Percentiles rank a stretch among this genome's conserved stretches.
phyloP scores from a whole-genome alignment of 1,140 invertebrate species.

The Ips typographus region DNA sequence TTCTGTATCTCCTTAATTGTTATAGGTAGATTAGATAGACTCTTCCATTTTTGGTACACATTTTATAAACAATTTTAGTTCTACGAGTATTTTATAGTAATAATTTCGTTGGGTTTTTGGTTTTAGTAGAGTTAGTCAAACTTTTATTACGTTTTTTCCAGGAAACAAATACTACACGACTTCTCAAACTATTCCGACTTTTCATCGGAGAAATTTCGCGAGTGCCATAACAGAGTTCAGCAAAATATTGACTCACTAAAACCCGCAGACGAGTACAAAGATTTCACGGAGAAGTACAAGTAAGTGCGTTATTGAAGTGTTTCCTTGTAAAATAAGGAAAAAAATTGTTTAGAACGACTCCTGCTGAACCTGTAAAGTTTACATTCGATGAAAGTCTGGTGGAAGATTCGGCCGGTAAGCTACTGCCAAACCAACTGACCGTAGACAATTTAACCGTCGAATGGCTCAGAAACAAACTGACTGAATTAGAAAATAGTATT shows the following conservation, averaged over 20 bases:
- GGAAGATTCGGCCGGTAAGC: constrained; percentile 78
- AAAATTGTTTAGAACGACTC: constrained; percentile 63
- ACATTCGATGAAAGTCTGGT: constrained; percentile 82
- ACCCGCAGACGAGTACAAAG: constrained; percentile 78
- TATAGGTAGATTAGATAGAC: too few species aligned
- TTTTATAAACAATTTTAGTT: too few species aligned
- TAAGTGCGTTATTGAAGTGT: constrained; percentile 51
- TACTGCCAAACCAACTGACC: constrained; percentile 79
- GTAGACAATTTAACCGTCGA: constrained; percentile 90
- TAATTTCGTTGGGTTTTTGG: too few species aligned
- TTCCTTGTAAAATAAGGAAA: not conserved
- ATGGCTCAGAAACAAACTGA: constrained; percentile 75
- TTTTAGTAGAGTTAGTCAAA: not conserved
- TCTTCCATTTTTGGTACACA: too few species aligned
- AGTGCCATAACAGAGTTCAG: constrained; percentile 72
- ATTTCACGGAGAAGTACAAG: constrained; percentile 82
- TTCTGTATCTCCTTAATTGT: too few species aligned
- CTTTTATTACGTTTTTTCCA: constrained; percentile 43
- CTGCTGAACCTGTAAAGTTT: constrained; percentile 72
- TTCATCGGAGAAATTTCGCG: constrained; percentile 73
- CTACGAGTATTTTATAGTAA: too few species aligned
- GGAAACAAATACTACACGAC: constrained; percentile 74
- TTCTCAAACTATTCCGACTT: constrained; percentile 72
- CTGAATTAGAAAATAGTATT: constrained; percentile 72
- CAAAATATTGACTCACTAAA: constrained; percentile 70